Evolutionary conservation across 2,888 invertebrate genomes (phyloP).

Genomic region (Lomographa bimaculata): DNA sequence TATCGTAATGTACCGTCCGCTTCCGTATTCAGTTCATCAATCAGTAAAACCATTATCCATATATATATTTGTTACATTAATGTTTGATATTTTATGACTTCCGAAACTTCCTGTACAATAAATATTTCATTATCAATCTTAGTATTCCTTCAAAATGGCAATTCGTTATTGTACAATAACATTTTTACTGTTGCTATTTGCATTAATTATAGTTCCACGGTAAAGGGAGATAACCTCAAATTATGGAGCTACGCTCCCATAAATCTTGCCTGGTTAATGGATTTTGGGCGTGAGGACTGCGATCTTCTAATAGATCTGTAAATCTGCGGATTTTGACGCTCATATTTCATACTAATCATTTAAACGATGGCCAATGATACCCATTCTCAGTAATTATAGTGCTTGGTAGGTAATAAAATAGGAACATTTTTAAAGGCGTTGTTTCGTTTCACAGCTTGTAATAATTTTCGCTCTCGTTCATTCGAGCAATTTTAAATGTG

Average conservation of each 20-base stretch:
- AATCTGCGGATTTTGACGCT: constrained; percentile 17
- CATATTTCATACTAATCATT: constrained; percentile 15
- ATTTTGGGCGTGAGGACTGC: constrained; percentile 25
- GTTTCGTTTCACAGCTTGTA: too few species aligned
- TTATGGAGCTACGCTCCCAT: constrained; percentile 30
- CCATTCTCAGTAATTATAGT: too few species aligned
- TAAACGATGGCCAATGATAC: constrained; percentile 5
- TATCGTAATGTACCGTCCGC: too few species aligned
- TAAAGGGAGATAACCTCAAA: constrained; percentile 27
- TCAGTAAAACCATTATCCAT: background rate
- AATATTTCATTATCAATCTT: constrained; percentile 14
- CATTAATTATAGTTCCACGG: constrained; percentile 24
- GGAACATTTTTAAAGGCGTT: too few species aligned
- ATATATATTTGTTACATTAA: constrained; percentile 6
- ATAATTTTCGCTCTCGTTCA: too few species aligned
- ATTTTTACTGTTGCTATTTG: constrained; percentile 26
- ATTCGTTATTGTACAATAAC: constrained; percentile 13
- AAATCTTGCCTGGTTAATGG: constrained; percentile 33
- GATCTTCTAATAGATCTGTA: constrained; percentile 30
- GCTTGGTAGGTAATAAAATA: too few species aligned
- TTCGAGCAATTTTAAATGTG: too few species aligned
- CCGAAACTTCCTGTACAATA: constrained; percentile 12
- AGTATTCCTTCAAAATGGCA: constrained; percentile 20
- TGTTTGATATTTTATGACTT: constrained; percentile 7
- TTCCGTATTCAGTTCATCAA: too few species aligned